Percentiles rank a stretch among this genome's conserved stretches.
phyloP scores from a whole-genome alignment of 1,140 invertebrate genomes.

The Drosophila fuyamai region DNA sequence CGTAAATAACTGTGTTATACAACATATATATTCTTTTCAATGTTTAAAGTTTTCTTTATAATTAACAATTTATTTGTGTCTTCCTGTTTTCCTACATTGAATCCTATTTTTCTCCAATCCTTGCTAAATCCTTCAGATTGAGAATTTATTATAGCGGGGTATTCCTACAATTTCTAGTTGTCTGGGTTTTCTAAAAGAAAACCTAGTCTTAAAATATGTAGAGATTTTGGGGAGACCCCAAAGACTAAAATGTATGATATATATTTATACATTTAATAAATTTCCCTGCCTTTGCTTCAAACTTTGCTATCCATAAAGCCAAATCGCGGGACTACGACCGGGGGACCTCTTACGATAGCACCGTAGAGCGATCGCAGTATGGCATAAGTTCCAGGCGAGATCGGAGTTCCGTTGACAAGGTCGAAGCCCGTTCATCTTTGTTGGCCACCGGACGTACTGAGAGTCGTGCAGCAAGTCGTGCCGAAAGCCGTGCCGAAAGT shows the following conservation, averaged over 20 bases:
- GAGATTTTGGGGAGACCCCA: neutral
- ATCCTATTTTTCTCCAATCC: slow-evolving; percentile 29
- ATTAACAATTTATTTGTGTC: slow-evolving; percentile 30
- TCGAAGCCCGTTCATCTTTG: slow-evolving; percentile 59
- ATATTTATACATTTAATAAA: neutral
- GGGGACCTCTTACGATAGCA: slow-evolving; percentile 76
- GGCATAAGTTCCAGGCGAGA: slow-evolving; percentile 65
- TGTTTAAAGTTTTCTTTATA: slow-evolving; percentile 26
- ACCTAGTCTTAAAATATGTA: neutral
- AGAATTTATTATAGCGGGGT: slow-evolving; percentile 3
- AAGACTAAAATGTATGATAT: neutral
- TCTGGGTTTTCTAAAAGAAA: neutral
- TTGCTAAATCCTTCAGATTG: slow-evolving; percentile 21
- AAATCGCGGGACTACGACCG: slow-evolving; percentile 68
- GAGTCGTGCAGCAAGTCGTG: slow-evolving; percentile 66
- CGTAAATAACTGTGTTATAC: slow-evolving; percentile 49
- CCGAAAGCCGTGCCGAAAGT: slow-evolving; percentile 68
- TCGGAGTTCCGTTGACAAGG: slow-evolving; percentile 58
- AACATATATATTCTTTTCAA: slow-evolving; percentile 28
- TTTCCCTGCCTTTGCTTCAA: neutral
- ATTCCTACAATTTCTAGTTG: neutral
- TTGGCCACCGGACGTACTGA: slow-evolving; percentile 60
- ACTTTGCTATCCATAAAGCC: slow-evolving; percentile 17
- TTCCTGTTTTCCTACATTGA: slow-evolving; percentile 33
- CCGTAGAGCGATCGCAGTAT: slow-evolving; percentile 58